Conservation (phyloP, 1,140 invertebrate species). For the Wiebesia pumilae region DNA sequence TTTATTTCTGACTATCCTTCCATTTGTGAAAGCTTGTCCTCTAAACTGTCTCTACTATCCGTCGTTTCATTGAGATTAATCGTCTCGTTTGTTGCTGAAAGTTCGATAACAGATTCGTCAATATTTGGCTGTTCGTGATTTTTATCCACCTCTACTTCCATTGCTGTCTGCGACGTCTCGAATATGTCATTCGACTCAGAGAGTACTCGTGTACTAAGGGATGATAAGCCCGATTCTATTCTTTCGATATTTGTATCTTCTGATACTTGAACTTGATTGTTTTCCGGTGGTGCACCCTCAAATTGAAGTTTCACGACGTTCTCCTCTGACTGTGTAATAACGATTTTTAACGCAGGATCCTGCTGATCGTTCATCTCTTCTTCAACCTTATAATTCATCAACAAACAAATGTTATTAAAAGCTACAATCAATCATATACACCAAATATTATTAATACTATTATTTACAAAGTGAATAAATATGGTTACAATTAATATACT, state of each 20-base stretch:
- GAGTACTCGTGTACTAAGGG: slow-evolving; percentile 60
- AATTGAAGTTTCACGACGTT: slow-evolving; percentile 36
- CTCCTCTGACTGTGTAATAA: slow-evolving; percentile 43
- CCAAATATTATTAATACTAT: background rate
- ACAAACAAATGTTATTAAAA: background rate
- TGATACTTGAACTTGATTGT: slow-evolving; percentile 1
- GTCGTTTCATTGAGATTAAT: slow-evolving; percentile 69
- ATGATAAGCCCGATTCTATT: slow-evolving; percentile 52
- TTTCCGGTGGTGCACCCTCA: slow-evolving; percentile 21
- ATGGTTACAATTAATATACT: too few relatives aligned
- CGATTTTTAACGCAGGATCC: slow-evolving; percentile 27
- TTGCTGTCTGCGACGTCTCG: slow-evolving; percentile 57
- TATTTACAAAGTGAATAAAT: background rate
- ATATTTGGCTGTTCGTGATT: slow-evolving; percentile 34
- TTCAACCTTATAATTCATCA: slow-evolving; percentile 14
- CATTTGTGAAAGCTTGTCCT: slow-evolving; percentile 73
- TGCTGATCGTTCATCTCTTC: slow-evolving; percentile 23
- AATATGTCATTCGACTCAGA: slow-evolving; percentile 66
- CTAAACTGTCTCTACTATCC: slow-evolving; percentile 72
- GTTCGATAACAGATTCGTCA: slow-evolving; percentile 64
- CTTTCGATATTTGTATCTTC: slow-evolving; percentile 13
- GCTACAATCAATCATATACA: background rate
- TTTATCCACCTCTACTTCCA: slow-evolving; percentile 58
- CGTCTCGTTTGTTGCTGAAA: slow-evolving; percentile 61
- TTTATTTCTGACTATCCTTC: slow-evolving; percentile 61